A percentile compares a stretch with the other conserved stretches of the same genome.
Conservation (phyloP, 2,113 vertebrate genomes). For the Rousettus leschenaultii region DNA sequence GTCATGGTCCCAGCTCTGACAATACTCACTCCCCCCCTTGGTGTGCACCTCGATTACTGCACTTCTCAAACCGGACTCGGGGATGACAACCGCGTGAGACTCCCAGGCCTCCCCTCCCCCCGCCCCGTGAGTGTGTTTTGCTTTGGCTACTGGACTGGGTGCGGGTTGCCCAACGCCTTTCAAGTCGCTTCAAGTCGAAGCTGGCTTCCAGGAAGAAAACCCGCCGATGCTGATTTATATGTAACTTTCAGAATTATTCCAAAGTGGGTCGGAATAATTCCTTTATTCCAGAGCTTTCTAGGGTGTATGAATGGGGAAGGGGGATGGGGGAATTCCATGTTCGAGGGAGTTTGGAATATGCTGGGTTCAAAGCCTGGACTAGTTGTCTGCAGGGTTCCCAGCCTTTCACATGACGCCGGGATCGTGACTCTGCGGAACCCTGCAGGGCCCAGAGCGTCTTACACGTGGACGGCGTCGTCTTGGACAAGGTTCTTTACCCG, state of each 20-base stretch:
- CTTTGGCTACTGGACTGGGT: background rate
- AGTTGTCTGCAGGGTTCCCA: background rate
- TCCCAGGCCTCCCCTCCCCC: background rate
- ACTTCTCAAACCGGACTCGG: background rate
- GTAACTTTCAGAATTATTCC: background rate
- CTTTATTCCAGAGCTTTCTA: constrained; percentile 7
- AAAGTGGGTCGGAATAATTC: background rate
- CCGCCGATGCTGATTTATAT: background rate
- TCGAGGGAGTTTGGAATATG: background rate
- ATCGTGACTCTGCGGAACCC: background rate
- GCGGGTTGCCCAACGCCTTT: background rate
- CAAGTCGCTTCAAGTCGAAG: background rate
- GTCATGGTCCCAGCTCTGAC: background rate
- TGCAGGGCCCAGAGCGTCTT: background rate
- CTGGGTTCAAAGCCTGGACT: background rate
- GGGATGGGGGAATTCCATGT: background rate
- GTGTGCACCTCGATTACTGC: background rate
- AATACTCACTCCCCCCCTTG: background rate
- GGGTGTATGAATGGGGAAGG: background rate
- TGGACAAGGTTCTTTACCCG: background rate
- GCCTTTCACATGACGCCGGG: background rate
- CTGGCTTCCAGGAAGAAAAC: background rate
- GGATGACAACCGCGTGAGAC: background rate
- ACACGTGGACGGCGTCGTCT: background rate
- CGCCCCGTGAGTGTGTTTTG: background rate